Conservation (phyloP, 1,140 invertebrate genomes). For the Drosophila auraria region DNA sequence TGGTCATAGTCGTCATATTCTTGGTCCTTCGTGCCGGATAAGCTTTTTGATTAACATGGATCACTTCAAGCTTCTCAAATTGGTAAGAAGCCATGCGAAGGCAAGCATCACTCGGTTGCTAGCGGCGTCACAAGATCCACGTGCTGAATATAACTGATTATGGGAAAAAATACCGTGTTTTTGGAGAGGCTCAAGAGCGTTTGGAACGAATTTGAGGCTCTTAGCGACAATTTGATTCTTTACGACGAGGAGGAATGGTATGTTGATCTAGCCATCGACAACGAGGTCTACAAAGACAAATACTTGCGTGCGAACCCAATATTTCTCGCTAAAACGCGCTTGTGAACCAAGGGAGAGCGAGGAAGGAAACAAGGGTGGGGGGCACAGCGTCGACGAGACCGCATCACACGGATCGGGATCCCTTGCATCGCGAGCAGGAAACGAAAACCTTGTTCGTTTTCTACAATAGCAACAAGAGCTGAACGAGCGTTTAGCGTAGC, state of each 20-base stretch:
- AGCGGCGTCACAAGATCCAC: not conserved
- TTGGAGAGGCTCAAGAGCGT: not conserved
- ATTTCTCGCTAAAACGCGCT: not conserved
- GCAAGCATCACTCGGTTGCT: not conserved
- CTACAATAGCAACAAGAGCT: too few relatives aligned
- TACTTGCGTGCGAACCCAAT: not conserved
- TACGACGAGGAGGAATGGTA: too few relatives aligned
- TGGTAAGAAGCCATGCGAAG: not conserved
- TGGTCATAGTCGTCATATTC: too few relatives aligned
- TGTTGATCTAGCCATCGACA: too few relatives aligned
- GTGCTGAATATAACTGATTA: not conserved
- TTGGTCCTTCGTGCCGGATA: not conserved
- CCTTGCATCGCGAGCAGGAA: too few relatives aligned
- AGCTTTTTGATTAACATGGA: conserved; percentile 1
- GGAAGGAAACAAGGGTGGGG: not conserved
- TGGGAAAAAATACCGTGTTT: too few relatives aligned
- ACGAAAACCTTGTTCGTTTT: too few relatives aligned
- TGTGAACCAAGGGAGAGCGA: not conserved
- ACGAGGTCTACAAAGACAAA: too few relatives aligned
- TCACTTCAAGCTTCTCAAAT: not conserved
- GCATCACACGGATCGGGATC: too few relatives aligned
- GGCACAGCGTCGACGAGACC: too few relatives aligned
- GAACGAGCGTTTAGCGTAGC: too few relatives aligned
- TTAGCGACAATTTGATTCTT: not conserved
- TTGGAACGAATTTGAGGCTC: not conserved